Conservation (phyloP, 2,888 invertebrate genomes). For the Diarsia mendica region DNA sequence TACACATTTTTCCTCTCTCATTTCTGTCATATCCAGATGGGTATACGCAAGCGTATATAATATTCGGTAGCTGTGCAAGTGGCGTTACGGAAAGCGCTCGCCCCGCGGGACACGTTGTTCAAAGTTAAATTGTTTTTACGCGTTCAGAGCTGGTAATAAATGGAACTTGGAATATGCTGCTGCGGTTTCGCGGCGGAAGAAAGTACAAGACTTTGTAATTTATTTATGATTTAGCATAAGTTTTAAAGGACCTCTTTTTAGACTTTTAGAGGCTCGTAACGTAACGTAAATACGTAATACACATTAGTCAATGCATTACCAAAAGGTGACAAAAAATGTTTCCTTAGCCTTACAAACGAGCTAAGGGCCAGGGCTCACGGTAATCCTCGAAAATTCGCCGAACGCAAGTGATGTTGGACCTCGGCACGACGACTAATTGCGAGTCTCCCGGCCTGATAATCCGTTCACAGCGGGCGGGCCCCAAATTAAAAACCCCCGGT, state of each 20-base stretch:
- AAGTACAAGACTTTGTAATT: constrained; percentile 32
- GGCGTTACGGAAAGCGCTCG: constrained; percentile 49
- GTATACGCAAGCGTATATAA: constrained; percentile 51
- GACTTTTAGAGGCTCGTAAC: neutral
- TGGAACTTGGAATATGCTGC: constrained; percentile 57
- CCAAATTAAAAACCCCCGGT: constrained; percentile 88
- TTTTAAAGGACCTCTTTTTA: constrained; percentile 14
- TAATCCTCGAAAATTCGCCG: constrained; percentile 78
- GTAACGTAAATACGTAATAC: too few relatives aligned
- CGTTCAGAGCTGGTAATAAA: constrained; percentile 64
- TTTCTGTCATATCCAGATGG: constrained; percentile 45
- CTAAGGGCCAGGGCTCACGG: constrained; percentile 63
- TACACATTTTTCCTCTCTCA: constrained; percentile 40
- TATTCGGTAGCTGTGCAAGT: constrained; percentile 57
- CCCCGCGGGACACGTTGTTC: constrained; percentile 63
- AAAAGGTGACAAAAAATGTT: constrained; percentile 37
- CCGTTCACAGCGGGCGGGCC: constrained; percentile 88
- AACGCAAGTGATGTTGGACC: constrained; percentile 75
- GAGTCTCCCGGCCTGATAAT: constrained; percentile 84
- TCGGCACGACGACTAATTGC: constrained; percentile 86
- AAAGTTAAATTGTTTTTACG: constrained; percentile 69
- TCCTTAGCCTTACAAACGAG: constrained; percentile 62
- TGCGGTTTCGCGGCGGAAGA: constrained; percentile 56
- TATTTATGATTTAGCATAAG: constrained; percentile 1
- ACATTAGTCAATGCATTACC: constrained; percentile 8